phyloP scores from a whole-genome alignment of 2,888 invertebrate species.

The Conus canariensis region DNA sequence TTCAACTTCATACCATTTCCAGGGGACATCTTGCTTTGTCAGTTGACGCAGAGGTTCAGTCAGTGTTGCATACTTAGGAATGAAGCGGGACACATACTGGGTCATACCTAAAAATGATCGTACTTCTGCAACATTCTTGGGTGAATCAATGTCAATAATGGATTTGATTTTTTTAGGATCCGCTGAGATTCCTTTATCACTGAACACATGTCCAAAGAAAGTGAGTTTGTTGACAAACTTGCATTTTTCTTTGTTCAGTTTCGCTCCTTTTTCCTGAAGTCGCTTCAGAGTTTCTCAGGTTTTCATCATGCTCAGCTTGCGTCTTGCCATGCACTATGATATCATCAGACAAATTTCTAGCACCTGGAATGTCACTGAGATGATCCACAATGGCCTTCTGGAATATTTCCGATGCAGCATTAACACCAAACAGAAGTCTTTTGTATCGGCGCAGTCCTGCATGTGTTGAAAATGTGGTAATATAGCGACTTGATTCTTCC shows the following conservation, averaged over 20 bases:
- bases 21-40: slow-evolving; percentile 44
- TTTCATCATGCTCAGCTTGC: slow-evolving; percentile 59
- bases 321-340: slow-evolving; percentile 68
- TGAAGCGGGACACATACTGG: neutral
- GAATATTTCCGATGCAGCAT: slow-evolving; percentile 77
- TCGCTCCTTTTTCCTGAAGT: neutral
- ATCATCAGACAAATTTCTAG: slow-evolving; percentile 76
- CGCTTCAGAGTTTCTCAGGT: neutral
- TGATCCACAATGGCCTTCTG: slow-evolving; percentile 70
- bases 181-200: neutral
- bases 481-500: slow-evolving; percentile 57
- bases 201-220: slow-evolving; percentile 1
- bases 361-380: slow-evolving; percentile 70
- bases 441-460: slow-evolving; percentile 30
- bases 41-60: neutral
- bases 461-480: slow-evolving; percentile 58
- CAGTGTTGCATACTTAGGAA: neutral
- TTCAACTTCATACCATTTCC: slow-evolving; percentile 47
- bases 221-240: neutral
- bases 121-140: neutral
- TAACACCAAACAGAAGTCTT: slow-evolving; percentile 56
- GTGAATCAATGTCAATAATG: neutral
- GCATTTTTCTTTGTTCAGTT: neutral
- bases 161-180: neutral
- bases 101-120: neutral